Conservation (phyloP, 1,140 invertebrate genomes). For the Drosophila guanche region DNA sequence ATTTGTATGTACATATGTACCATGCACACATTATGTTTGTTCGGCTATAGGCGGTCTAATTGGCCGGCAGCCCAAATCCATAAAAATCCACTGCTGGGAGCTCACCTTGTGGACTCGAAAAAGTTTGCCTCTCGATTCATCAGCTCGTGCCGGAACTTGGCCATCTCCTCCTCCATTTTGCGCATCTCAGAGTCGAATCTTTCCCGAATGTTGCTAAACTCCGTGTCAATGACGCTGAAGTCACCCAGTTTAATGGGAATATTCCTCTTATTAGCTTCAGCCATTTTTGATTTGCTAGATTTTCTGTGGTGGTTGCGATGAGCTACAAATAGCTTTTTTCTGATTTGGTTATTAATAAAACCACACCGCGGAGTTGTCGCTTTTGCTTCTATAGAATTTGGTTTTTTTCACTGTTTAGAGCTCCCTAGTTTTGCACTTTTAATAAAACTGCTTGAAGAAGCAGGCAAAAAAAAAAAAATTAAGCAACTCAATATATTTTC, state of each 20-base stretch:
- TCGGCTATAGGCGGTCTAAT: slow-evolving; percentile 4
- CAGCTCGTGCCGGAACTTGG: slow-evolving; percentile 95
- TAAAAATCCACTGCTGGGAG: background rate
- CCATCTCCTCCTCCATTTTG: slow-evolving; percentile 99
- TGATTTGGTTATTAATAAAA: no score
- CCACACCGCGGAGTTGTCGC: slow-evolving; percentile 13
- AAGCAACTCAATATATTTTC: slow-evolving; percentile 35
- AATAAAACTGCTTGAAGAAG: slow-evolving; percentile 49
- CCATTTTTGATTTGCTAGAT: slow-evolving; percentile 85
- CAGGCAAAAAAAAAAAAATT: slow-evolving; percentile 57
- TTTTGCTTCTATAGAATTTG: slow-evolving; percentile 3
- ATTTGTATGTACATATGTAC: no score
- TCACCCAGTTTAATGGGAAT: slow-evolving; percentile 97
- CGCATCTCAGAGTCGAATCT: slow-evolving; percentile 98
- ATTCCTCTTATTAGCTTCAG: slow-evolving; percentile 92
- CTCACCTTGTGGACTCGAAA: slow-evolving; percentile 93
- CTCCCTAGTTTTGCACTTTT: slow-evolving; percentile 57
- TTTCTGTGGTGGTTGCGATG: slow-evolving; percentile 25
- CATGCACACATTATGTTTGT: no score
- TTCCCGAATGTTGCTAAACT: slow-evolving; percentile 97
- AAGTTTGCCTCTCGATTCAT: slow-evolving; percentile 96
- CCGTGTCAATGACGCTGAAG: slow-evolving; percentile 97
- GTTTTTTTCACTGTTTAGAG: slow-evolving; percentile 21
- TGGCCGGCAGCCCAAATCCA: background rate
- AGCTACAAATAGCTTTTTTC: slow-evolving; percentile 13